Base-by-base conservation (phyloP, 1,140 invertebrate genomes). In the Eumeta japonica region DNA sequence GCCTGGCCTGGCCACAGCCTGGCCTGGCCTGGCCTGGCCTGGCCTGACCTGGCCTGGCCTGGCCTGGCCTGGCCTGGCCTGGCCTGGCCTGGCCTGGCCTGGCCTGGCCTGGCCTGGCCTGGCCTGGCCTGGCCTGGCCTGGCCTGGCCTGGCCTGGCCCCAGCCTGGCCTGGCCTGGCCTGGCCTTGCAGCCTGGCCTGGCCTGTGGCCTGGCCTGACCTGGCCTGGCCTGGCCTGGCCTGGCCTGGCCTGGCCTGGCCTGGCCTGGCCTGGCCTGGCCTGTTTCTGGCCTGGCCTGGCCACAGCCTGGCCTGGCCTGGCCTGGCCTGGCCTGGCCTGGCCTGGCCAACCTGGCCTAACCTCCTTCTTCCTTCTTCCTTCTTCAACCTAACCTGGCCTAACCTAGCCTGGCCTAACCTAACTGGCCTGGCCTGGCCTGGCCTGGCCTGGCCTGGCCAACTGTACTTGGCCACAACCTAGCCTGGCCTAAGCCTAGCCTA, bases 151-250 rank as follows among this genome's bases (percentile, higher is more conserved):
- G n/a, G n/a, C n/a, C n/a, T n/a, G n/a, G n/a, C n/a, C n/a, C n/a
- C n/a, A n/a, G n/a, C n/a, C n/a, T n/a, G n/a, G n/a, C n/a, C n/a
- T n/a, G n/a, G n/a, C n/a, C n/a, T n/a, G 20, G n/a, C 20, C 20
- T n/a, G 20, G n/a, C 20, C 20, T n/a, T 5, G n/a, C 20, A n/a
- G n/a, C 20, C 20, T n/a, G 20, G n/a, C 20, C 20, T 24, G 20
- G n/a, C 20, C 20, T 24, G 20, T 31, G 11, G 48, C 24, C 46
- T 39, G 36, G 37, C 47, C 45, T 24, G 20, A 24, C 20, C 20
- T 24, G 20, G n/a, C 20, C 20, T 24, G 39, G n/a, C 20, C 20
- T 24, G 20, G n/a, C 5, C 20, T 24, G 20, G n/a, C 20, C 20
- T 24, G 20, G n/a, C 20, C 20, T 24, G 20, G n/a, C 20, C 20